These are phyloP conservation scores for Lottia gigantea DNA, from an alignment of 2,888 invertebrate genomes.

Conservation along the genomic window DNA sequence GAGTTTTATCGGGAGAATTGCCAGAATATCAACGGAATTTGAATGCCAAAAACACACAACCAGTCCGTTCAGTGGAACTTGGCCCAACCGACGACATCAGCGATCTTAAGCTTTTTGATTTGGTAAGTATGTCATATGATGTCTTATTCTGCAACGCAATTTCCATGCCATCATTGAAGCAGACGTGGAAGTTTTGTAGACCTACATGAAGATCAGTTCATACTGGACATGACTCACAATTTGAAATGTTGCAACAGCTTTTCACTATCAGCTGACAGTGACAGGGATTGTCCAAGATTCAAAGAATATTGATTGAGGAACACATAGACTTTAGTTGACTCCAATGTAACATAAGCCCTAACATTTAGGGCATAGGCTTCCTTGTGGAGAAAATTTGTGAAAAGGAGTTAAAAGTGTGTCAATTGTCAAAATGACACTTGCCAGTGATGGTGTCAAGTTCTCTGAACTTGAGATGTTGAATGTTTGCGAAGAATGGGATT, in stretches of 20 bases:
- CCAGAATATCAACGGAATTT: neutral
- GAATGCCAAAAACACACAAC: neutral
- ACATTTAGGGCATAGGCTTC: no score
- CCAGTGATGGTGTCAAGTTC: slow-evolving; percentile 12
- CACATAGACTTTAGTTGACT: neutral
- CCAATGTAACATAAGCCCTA: no score
- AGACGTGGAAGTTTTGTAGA: no score
- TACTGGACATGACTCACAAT: slow-evolving; percentile 12
- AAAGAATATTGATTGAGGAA: no score
- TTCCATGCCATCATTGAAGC: neutral
- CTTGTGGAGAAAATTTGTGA: no score
- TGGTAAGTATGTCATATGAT: neutral
- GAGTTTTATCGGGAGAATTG: slow-evolving; percentile 48
- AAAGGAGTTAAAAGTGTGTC: no score
- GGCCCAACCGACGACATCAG: neutral
- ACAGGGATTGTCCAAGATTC: neutral
- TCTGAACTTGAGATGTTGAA: slow-evolving; percentile 13
- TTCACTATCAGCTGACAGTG: no score
- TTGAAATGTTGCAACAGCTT: slow-evolving; percentile 1
- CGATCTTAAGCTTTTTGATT: slow-evolving; percentile 5
- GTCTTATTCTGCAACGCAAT: neutral
- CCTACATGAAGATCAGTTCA: neutral
- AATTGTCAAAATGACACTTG: neutral
- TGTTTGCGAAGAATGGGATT: neutral
- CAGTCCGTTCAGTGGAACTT: neutral